These are phyloP conservation scores for Lemur catta DNA, from an alignment of 2,797 vertebrate species.

Conservation along the genomic window DNA sequence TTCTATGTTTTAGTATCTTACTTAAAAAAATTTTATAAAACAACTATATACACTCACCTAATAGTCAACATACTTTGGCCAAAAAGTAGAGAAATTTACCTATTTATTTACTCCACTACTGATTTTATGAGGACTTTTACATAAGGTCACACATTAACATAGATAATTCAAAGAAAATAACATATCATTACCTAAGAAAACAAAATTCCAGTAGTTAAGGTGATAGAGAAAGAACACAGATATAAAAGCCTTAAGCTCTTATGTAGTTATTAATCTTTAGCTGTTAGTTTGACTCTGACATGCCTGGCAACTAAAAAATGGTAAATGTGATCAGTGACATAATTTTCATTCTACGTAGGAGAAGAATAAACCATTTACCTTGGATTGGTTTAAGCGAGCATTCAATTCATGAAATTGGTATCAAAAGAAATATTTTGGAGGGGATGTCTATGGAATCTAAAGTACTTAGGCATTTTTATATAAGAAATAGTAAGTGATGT, in stretches of 20 bases:
- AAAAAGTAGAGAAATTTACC: background rate
- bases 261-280: background rate
- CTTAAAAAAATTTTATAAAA: slow-evolving; percentile 39
- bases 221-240: background rate
- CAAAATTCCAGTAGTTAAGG: background rate
- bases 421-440: background rate
- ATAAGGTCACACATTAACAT: background rate
- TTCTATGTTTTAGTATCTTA: slow-evolving; percentile 18
- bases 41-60: background rate
- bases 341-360: background rate
- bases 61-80: background rate
- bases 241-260: background rate
- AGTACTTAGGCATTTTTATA: background rate
- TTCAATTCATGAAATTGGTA: background rate
- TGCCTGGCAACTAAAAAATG: background rate
- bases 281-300: background rate
- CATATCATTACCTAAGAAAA: background rate
- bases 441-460: background rate
- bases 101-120: background rate
- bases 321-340: background rate
- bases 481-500: background rate
- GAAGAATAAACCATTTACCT: background rate
- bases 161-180: slow-evolving; percentile 29
- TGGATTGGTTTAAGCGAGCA: background rate
- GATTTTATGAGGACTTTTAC: background rate